phyloP scores from a whole-genome alignment of 2,888 invertebrate species.

The Pycnomerus fuliginosus region DNA sequence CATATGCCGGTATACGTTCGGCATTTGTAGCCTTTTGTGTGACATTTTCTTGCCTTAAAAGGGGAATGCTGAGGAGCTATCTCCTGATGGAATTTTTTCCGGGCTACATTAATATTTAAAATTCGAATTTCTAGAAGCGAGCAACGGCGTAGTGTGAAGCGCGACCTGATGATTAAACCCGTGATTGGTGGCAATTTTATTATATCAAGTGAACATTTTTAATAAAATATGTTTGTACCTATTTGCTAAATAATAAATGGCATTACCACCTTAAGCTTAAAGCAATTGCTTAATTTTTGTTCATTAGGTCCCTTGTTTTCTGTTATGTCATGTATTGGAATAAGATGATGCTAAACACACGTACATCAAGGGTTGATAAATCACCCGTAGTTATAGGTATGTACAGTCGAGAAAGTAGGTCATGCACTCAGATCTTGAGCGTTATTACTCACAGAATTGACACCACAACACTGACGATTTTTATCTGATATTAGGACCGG shows the following conservation, averaged over 20 bases:
- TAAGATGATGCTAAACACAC: too few species aligned
- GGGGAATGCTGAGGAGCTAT: constrained; percentile 1
- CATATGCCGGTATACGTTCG: too few species aligned
- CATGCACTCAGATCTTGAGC: too few species aligned
- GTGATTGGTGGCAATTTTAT: constrained; percentile 20
- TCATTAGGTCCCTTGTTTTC: not conserved
- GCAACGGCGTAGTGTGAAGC: not conserved
- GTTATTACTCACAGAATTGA: too few species aligned
- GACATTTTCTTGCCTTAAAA: constrained; percentile 5
- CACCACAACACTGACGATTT: too few species aligned
- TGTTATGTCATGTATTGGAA: not conserved
- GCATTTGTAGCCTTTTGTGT: not conserved
- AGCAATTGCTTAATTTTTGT: constrained; percentile 17
- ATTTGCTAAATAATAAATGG: too few species aligned
- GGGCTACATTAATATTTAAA: not conserved
- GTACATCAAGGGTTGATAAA: too few species aligned
- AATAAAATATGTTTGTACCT: constrained; percentile 11
- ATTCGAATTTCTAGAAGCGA: not conserved
- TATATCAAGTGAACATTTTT: constrained; percentile 16
- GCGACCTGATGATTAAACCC: constrained; percentile 15
- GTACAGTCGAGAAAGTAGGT: too few species aligned
- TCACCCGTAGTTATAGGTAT: too few species aligned
- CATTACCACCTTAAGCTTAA: too few species aligned
- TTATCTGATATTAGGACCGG: too few species aligned
- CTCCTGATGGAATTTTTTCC: constrained; percentile 5